phyloP scores from a whole-genome alignment of 1,140 invertebrate species.

The Lepidostoma basale region DNA sequence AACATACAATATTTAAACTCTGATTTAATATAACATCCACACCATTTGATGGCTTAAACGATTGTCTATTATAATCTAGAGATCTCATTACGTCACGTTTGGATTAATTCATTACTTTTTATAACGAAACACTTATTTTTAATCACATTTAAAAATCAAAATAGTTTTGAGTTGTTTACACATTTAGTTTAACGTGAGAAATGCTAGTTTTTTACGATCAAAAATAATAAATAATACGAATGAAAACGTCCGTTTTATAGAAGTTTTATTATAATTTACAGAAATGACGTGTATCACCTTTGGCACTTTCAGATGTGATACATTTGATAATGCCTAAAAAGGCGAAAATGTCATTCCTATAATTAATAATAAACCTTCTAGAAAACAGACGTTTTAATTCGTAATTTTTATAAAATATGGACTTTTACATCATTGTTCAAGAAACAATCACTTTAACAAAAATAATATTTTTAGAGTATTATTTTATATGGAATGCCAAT shows the following conservation, averaged over 20 bases:
- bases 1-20: background rate
- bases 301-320: no score
- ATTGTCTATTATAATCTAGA: background rate
- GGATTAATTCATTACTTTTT: background rate
- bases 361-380: no score
- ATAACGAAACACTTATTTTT: slow-evolving; percentile 1
- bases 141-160: background rate
- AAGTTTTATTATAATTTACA: no score
- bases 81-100: background rate
- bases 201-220: no score
- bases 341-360: no score
- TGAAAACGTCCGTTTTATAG: no score
- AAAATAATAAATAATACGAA: no score
- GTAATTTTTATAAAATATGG: no score
- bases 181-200: background rate
- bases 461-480: background rate
- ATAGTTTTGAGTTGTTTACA: background rate
- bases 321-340: no score
- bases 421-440: no score
- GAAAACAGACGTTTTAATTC: no score
- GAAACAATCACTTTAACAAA: background rate
- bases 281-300: no score
- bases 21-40: slow-evolving; percentile 6
- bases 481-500: background rate
- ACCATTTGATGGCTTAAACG: slow-evolving; percentile 1